Evolutionary conservation across 1,140 invertebrate genomes (phyloP).

Genomic region (Dendroctonus ponderosae): DNA sequence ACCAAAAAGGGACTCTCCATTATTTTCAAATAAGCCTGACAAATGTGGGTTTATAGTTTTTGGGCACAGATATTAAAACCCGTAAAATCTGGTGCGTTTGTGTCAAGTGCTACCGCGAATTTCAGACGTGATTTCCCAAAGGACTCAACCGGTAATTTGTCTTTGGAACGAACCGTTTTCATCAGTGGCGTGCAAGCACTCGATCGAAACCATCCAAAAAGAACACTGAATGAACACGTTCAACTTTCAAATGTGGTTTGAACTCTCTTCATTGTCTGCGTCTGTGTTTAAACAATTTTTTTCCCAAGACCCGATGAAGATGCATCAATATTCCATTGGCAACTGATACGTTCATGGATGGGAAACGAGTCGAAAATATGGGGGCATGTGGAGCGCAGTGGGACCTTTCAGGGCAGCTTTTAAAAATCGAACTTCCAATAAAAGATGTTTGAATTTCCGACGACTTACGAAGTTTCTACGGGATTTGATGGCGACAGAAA

Average conservation of each 20-base stretch:
- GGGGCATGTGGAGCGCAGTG: neutral
- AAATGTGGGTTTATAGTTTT: constrained; percentile 11
- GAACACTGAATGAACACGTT: too few relatives aligned
- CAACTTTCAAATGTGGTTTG: too few relatives aligned
- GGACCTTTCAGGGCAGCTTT: constrained; percentile 2
- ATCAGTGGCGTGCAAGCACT: neutral
- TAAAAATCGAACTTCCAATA: constrained; percentile 16
- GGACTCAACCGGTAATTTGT: constrained; percentile 4
- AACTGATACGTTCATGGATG: too few relatives aligned
- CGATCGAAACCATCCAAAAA: neutral
- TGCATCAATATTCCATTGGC: too few relatives aligned
- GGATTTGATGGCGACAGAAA: neutral
- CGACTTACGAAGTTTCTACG: neutral
- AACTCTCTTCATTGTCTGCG: too few relatives aligned
- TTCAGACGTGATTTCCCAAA: constrained; percentile 9
- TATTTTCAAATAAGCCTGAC: neutral
- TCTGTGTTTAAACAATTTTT: too few relatives aligned
- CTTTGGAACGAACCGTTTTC: neutral
- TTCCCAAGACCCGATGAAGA: too few relatives aligned
- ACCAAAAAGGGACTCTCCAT: neutral
- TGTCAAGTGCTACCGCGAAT: neutral
- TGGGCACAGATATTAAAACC: constrained; percentile 8
- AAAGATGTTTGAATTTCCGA: constrained; percentile 12
- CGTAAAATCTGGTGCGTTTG: constrained; percentile 12
- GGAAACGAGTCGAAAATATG: neutral